Evolutionary conservation across 1,140 invertebrate species (phyloP), one percentile per base, ranked within the genome.

Genomic region (Drosophila azteca): DNA sequence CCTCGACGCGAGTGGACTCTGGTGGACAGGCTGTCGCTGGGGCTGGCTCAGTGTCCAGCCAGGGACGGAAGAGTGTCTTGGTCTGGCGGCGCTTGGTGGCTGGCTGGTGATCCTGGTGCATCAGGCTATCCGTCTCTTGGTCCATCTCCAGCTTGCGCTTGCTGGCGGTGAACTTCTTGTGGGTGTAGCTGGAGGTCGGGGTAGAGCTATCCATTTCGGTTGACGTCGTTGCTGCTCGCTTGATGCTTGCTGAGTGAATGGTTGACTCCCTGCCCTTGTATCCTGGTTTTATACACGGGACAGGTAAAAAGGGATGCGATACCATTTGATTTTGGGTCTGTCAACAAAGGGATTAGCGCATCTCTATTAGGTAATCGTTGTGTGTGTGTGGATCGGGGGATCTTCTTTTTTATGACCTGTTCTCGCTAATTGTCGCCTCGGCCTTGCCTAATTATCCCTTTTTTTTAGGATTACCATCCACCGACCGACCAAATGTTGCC

Each of bases 291-390:
- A 85, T 85, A 39, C 44, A 13, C 52, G 49, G 2, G 35, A 8
- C 72, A 84, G 80, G 81, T 84, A 84, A 13, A 61, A 35, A 43
- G 35, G 43, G 35, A 53, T 67, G 39, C 26, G 6, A 26, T 54
- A 26, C 48, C 49, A 44, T 31, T 20, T 26, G 51, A 39, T 45
- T 48, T 51, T 49, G 39, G 60, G 24, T 6, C 11, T 49, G 71
- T 79, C 59, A 76, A 79, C 76, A 84, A 53, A 72, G 43, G 60
- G 80, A 84, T 85, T 84, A 79, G 44, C 77, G 67, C 53, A 72
- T 63, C 48, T 59, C 52, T 54, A 62, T 79, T 80, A 76, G 71
- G 80, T 68, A 79, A 79, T 67, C 51, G 54, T 44, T 48, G 45
- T 50, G 39, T 44, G 46, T 31, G 17, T 1, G 17, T 20, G 45